Evolutionary conservation across 2,888 invertebrate genomes (phyloP).

Genomic region (Anagyrus pseudococci): DNA sequence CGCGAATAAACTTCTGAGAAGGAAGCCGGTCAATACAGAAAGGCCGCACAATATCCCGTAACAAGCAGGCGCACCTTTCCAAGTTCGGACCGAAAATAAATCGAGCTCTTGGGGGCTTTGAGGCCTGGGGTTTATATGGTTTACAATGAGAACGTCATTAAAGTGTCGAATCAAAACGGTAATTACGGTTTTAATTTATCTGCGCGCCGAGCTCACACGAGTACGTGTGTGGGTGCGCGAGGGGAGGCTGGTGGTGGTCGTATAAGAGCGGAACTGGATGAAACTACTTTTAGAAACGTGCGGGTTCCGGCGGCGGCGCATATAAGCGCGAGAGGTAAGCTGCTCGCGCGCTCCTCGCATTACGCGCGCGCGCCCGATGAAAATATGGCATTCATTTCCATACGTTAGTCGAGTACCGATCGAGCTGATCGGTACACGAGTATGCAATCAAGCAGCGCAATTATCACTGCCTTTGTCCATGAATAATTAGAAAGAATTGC

Average conservation of each 20-base stretch:
- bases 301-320: background rate
- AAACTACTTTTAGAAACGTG: slow-evolving; percentile 37
- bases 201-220: background rate
- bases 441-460: slow-evolving; percentile 57
- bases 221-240: too few species aligned
- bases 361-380: slow-evolving; percentile 41
- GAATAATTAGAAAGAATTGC: slow-evolving; percentile 56
- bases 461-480: slow-evolving; percentile 58
- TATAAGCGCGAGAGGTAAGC: slow-evolving; percentile 11
- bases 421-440: slow-evolving; percentile 50
- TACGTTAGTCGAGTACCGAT: slow-evolving; percentile 43
- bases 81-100: too few species aligned
- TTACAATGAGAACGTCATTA: slow-evolving; percentile 34
- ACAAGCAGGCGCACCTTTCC: too few species aligned
- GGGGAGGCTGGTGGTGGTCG: background rate
- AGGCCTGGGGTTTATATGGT: too few species aligned
- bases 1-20: too few species aligned
- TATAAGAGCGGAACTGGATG: slow-evolving; percentile 18
- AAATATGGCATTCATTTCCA: slow-evolving; percentile 54
- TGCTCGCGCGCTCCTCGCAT: slow-evolving; percentile 42
- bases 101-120: too few species aligned
- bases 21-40: too few species aligned
- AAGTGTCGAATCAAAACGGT: slow-evolving; percentile 37
- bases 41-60: too few species aligned
- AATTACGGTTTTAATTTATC: slow-evolving; percentile 36